phyloP scores from a whole-genome alignment of 64 coral and sea anemone species.

The Actinia equina region DNA sequence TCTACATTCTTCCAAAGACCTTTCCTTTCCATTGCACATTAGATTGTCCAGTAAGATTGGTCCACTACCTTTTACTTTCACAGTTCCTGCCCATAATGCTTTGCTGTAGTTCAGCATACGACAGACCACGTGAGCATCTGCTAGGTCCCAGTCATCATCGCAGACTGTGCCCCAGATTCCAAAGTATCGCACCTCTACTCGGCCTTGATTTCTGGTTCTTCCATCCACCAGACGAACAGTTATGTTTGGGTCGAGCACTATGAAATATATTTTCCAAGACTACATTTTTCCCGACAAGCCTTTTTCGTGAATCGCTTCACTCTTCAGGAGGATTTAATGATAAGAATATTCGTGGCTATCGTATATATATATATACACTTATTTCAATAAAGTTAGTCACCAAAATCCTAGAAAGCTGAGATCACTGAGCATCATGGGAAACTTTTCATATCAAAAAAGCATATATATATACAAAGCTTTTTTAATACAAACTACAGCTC shows the following conservation, averaged over 20 bases:
- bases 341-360: no score
- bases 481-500: no score
- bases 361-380: no score
- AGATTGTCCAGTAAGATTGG: neutral
- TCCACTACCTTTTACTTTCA: neutral
- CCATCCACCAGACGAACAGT: slow-evolving; percentile 40
- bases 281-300: no score
- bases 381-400: no score
- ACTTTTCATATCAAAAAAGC: no score
- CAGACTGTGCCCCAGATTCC: slow-evolving; percentile 53
- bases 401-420: no score
- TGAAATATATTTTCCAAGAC: neutral
- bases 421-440: no score
- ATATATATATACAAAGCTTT: no score
- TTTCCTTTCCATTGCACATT: neutral
- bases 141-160: slow-evolving; percentile 14
- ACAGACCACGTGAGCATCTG: slow-evolving; percentile 38
- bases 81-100: slow-evolving; percentile 12
- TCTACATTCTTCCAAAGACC: neutral
- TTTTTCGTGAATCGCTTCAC: no score
- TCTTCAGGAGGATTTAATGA: no score
- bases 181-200: slow-evolving; percentile 37
- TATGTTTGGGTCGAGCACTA: neutral
- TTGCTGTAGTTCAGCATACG: slow-evolving; percentile 39
- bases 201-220: slow-evolving; percentile 29